Evolutionary conservation across 2,113 vertebrate genomes (phyloP).

Genomic region (Pterophyllum scalare): DNA sequence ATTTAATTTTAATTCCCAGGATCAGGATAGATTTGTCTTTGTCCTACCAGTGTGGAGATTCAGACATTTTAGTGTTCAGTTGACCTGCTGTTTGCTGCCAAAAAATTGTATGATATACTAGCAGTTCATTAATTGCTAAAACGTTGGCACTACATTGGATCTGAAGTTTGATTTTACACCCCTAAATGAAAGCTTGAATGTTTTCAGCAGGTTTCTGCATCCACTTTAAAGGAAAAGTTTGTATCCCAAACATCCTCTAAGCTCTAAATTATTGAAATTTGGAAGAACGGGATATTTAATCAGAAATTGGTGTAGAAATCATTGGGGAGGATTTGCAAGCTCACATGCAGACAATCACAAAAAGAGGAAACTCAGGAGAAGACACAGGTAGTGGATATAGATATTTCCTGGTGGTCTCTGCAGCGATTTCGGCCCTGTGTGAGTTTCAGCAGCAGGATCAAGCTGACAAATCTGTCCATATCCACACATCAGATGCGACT

Average conservation of each 20-base stretch:
- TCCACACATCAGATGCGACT: neutral
- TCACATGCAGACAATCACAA: neutral
- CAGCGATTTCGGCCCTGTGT: neutral
- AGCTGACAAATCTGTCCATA: neutral
- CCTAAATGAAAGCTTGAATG: too few relatives aligned
- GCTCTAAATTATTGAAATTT: neutral
- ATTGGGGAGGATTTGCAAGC: neutral
- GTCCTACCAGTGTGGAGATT: too few relatives aligned
- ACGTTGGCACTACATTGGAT: neutral
- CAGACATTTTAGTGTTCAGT: too few relatives aligned
- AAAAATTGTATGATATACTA: too few relatives aligned
- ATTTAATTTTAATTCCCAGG: too few relatives aligned
- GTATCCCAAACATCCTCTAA: neutral
- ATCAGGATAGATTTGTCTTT: too few relatives aligned
- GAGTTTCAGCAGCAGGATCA: neutral
- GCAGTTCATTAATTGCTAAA: neutral
- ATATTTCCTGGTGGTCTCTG: neutral
- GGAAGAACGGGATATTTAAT: neutral
- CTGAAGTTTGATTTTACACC: too few relatives aligned
- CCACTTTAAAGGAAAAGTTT: neutral
- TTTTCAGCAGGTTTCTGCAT: too few relatives aligned
- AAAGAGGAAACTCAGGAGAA: neutral
- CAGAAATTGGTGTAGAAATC: neutral
- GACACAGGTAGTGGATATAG: neutral
- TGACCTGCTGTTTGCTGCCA: too few relatives aligned